Evolutionary conservation across 2,797 vertebrate species (phyloP).

Genomic region (Galaxias olidus): DNA sequence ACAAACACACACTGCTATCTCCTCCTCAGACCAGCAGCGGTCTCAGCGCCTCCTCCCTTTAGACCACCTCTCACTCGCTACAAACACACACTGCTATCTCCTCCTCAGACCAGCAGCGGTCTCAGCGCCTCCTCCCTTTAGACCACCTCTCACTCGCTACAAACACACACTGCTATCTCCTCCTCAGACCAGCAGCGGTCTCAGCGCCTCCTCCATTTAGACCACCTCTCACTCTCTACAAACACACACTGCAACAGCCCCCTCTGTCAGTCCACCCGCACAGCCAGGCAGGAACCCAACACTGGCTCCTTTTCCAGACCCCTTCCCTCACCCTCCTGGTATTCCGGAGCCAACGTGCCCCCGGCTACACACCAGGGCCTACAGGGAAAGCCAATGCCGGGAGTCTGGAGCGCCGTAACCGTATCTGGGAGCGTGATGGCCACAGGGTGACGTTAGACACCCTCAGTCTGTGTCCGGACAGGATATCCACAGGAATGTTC

Average conservation of each 20-base stretch:
- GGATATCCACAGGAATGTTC: neutral
- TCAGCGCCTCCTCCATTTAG: no score
- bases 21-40: conserved; percentile 2
- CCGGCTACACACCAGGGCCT: neutral
- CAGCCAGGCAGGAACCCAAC: neutral
- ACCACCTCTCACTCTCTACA: no score
- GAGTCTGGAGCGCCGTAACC: neutral
- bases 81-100: neutral
- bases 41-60: neutral
- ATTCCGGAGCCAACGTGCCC: neutral
- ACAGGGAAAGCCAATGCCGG: neutral
- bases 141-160: no score
- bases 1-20: neutral
- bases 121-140: no score
- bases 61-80: neutral
- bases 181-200: no score
- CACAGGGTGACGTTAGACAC: neutral
- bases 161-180: neutral
- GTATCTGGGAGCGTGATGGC: neutral
- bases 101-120: no score
- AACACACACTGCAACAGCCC: no score
- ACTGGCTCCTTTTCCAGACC: neutral
- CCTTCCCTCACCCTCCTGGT: neutral
- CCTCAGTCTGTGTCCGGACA: neutral
- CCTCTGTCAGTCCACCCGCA: no score